Conservation (phyloP, 1,140 invertebrate species). For the Danaus melanippus region DNA sequence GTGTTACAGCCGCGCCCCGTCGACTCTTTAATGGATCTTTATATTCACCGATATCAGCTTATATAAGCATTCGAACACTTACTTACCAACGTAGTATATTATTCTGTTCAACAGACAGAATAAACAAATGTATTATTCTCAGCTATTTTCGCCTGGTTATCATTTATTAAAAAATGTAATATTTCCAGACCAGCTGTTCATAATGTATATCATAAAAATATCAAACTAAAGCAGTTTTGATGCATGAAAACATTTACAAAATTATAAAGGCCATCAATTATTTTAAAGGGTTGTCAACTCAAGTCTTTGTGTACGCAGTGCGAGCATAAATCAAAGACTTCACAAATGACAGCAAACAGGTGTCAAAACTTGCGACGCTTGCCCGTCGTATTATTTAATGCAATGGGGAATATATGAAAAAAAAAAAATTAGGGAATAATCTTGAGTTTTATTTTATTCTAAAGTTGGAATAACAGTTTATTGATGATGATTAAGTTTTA, state of each 20-base stretch:
- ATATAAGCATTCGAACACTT: too few species aligned
- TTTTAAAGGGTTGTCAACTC: slow-evolving; percentile 20
- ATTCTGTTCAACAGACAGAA: too few species aligned
- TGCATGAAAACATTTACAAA: slow-evolving; percentile 9
- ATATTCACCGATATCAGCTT: too few species aligned
- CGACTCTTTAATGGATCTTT: slow-evolving; percentile 27
- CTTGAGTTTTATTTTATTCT: too few species aligned
- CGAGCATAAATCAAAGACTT: slow-evolving; percentile 43
- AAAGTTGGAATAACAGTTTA: too few species aligned
- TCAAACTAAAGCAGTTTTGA: too few species aligned
- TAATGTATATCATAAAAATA: too few species aligned
- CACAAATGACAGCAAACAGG: slow-evolving; percentile 32
- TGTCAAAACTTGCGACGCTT: slow-evolving; percentile 29
- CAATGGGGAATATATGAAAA: slow-evolving; percentile 2
- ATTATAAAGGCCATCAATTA: slow-evolving; percentile 19
- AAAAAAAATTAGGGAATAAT: background rate
- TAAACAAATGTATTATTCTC: too few species aligned
- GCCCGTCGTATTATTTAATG: slow-evolving; percentile 4
- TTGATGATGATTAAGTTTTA: too few species aligned
- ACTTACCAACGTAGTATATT: too few species aligned
- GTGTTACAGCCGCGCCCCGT: slow-evolving; percentile 12
- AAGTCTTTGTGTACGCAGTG: slow-evolving; percentile 19
- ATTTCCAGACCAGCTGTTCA: background rate
- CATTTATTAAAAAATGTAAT: background rate
- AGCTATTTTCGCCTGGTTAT: too few species aligned